Base-by-base conservation (phyloP, 1,140 invertebrate species). In the Cotesia glomerata region DNA sequence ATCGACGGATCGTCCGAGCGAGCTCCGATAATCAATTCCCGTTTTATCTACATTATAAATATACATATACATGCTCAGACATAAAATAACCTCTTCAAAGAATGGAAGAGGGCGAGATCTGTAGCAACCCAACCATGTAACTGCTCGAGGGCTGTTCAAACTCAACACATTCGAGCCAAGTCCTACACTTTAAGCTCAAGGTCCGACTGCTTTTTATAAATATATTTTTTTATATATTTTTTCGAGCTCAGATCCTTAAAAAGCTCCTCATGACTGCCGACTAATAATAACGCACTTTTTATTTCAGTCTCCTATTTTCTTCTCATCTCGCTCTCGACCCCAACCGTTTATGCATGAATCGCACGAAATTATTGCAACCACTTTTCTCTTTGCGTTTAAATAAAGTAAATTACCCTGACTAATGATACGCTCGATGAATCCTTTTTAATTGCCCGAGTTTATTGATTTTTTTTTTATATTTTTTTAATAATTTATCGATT, bases 151-250 rank as follows among this genome's bases (percentile, higher is more conserved):
- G 65, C 5, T 16, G 51, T 35, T 67, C 9, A 26, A 18, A 26
- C 18, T 45, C 32, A 8, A 18, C 39, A 45, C 51, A 51, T 35
- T 35, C 14, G 69, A 64, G 70, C 45, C 59, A 66, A 72, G 58
- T 35, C 62, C 75, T 76, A 75, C 75, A 73, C 79, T 80, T 80
- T 78, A 80, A 79, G 78, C 73, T 72, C 75, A 45, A 45, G 69
- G 79, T 69, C 68, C 75, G 61, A 63, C 69, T 77, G 77, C 77
- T 78, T 73, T 80, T 75, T 76, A 9, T 11, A 2, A 7, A 45
- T 66, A 71, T 69, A 72, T 77, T 78, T 78, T 79, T 78, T 78
- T 74, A 71, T 71, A 34, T 16, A 16, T 18, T 32, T 62, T 54
- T 54, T 64, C 26, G 34, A 72, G 58, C 66, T 72, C 51, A 72